These are phyloP conservation scores for Thumatha senex DNA, from an alignment of 2,888 invertebrate genomes.

Conservation along the genomic window DNA sequence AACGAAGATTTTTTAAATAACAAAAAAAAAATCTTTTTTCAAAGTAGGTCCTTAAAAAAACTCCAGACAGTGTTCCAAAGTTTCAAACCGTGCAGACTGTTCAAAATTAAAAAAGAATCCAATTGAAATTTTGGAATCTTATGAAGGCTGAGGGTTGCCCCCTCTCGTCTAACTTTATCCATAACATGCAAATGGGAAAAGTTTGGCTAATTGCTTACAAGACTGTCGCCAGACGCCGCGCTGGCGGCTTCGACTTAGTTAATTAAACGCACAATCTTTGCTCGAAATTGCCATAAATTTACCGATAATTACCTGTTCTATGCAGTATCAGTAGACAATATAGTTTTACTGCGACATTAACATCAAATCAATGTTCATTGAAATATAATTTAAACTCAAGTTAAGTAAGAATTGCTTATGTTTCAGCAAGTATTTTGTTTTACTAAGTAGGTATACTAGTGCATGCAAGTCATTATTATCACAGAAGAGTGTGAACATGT, in stretches of 20 bases:
- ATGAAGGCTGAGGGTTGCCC: conserved; percentile 41
- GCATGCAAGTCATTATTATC: too few relatives aligned
- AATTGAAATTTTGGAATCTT: conserved; percentile 54
- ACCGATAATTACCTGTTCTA: conserved; percentile 10
- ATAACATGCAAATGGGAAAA: conserved; percentile 79
- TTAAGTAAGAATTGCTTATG: too few relatives aligned
- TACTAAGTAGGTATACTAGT: too few relatives aligned
- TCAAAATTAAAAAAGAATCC: conserved; percentile 64
- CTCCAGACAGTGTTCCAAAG: conserved; percentile 12
- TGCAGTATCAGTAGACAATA: conserved; percentile 1
- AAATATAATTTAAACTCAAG: too few relatives aligned
- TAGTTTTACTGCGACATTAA: too few relatives aligned
- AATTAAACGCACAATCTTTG: conserved; percentile 56
- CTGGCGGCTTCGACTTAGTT: conserved; percentile 39
- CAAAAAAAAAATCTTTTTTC: too few relatives aligned
- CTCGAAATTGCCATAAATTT: conserved; percentile 24
- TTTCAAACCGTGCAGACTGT: conserved; percentile 41
- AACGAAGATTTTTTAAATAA: too few relatives aligned
- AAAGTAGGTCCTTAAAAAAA: neutral
- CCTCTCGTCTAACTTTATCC: conserved; percentile 59
- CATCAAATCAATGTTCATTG: too few relatives aligned
- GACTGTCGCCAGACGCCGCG: conserved; percentile 50
- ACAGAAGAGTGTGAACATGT: too few relatives aligned
- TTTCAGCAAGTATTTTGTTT: too few relatives aligned
- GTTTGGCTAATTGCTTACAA: conserved; percentile 66